Evolutionary conservation across 2,888 invertebrate species (phyloP).

Genomic region (Brenthis hecate): DNA sequence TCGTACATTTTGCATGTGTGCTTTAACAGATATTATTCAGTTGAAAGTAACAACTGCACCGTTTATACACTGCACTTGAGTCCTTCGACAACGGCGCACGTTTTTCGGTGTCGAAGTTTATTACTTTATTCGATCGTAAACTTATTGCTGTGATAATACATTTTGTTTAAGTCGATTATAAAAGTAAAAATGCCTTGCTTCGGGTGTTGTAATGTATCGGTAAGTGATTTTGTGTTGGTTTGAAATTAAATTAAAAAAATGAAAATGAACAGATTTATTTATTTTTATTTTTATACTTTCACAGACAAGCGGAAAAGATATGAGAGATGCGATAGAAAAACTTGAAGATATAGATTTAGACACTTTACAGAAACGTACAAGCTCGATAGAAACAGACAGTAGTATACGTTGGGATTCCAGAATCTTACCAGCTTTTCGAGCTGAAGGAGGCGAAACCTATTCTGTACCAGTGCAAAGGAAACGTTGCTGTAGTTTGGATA

Average conservation of each 20-base stretch:
- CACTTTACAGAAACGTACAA: not conserved
- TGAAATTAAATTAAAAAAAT: not conserved
- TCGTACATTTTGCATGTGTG: not conserved
- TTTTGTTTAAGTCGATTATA: not conserved
- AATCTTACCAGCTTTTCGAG: conserved; percentile 5
- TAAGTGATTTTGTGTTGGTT: conserved; percentile 1
- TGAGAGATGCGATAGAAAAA: conserved; percentile 9
- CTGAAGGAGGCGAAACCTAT: not conserved
- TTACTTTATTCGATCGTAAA: not conserved
- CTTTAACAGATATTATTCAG: not conserved
- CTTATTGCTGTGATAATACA: not conserved
- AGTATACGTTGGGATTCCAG: conserved; percentile 14
- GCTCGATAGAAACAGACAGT: conserved; percentile 9
- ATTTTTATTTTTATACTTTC: not conserved
- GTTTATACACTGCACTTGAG: not conserved
- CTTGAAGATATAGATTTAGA: conserved; percentile 18
- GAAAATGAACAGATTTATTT: not conserved
- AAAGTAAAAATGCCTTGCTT: conserved; percentile 8
- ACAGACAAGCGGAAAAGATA: conserved; percentile 12
- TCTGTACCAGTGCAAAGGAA: not conserved
- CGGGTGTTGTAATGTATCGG: conserved; percentile 11
- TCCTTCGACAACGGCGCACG: not conserved
- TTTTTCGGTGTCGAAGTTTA: not conserved
- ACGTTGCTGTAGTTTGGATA: conserved; percentile 1
- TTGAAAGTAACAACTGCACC: not conserved